phyloP scores from a whole-genome alignment of 2,797 vertebrate species.

The Epinephelus coioides region DNA sequence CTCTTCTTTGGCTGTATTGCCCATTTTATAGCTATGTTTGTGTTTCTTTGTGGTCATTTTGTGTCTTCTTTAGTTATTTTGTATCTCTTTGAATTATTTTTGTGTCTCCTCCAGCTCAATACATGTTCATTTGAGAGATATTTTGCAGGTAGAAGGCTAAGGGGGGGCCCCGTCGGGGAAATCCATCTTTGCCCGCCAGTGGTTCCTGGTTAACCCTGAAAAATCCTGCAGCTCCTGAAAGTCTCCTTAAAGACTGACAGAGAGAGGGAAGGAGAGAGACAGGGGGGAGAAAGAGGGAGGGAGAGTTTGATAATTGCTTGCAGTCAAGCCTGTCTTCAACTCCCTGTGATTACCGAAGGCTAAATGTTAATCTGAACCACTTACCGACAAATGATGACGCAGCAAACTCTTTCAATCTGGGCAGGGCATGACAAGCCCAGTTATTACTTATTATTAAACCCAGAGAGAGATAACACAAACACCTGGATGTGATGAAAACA shows the following conservation, averaged over 20 bases:
- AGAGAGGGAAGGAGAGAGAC: neutral
- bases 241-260: neutral
- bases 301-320: constrained; percentile 26
- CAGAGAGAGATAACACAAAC: neutral
- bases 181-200: neutral
- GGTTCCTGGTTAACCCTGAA: neutral
- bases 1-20: too few species aligned
- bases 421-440: neutral
- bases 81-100: too few species aligned
- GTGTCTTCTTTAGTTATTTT: too few species aligned
- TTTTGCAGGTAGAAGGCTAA: too few species aligned
- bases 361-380: constrained; percentile 25
- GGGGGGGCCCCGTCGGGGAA: too few species aligned
- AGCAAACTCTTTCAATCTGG: neutral
- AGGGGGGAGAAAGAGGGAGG: neutral
- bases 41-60: too few species aligned
- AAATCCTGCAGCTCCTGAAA: neutral
- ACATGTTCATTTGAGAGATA: too few species aligned
- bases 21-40: too few species aligned
- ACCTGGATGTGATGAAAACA: neutral
- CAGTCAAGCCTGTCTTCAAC: constrained; percentile 33
- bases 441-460: constrained; percentile 11
- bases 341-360: constrained; percentile 45
- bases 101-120: too few species aligned
- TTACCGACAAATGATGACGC: constrained; percentile 33